phyloP scores from a whole-genome alignment of 2,113 vertebrate species.

The Colossoma macropomum region DNA sequence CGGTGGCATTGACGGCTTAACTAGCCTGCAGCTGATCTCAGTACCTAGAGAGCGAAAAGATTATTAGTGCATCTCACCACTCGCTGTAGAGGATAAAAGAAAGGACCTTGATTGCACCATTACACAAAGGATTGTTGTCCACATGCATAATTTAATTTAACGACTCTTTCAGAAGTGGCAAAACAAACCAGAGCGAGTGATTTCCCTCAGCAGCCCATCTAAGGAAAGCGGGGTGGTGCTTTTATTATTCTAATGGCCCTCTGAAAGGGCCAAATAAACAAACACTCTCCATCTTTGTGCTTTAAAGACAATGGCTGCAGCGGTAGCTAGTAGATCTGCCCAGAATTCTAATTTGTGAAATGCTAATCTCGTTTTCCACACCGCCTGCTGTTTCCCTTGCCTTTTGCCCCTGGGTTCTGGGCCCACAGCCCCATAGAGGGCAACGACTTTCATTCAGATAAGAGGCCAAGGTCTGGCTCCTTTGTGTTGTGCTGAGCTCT shows the following conservation, averaged over 20 bases:
- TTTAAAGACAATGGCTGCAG: slow-evolving; percentile 62
- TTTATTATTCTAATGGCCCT: slow-evolving; percentile 77
- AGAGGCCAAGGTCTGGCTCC: slow-evolving; percentile 58
- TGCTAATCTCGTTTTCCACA: slow-evolving; percentile 74
- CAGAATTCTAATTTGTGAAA: slow-evolving; percentile 74
- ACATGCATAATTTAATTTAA: slow-evolving; percentile 61
- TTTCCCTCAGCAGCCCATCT: slow-evolving; percentile 48
- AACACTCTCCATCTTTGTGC: slow-evolving; percentile 73
- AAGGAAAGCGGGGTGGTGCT: slow-evolving; percentile 50
- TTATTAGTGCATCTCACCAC: not conserved
- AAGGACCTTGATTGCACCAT: slow-evolving; percentile 1
- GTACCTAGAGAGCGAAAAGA: not conserved
- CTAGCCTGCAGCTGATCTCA: slow-evolving; percentile 1
- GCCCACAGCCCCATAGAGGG: slow-evolving; percentile 57
- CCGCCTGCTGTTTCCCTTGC: slow-evolving; percentile 56
- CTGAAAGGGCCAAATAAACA: slow-evolving; percentile 74
- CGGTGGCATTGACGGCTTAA: not conserved
- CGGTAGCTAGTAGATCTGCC: slow-evolving; percentile 41
- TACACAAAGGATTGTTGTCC: slow-evolving; percentile 26
- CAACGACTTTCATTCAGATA: slow-evolving; percentile 69
- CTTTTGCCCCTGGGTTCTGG: slow-evolving; percentile 64
- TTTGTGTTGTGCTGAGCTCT: slow-evolving; percentile 46
- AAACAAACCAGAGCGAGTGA: slow-evolving; percentile 49
- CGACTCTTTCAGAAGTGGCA: slow-evolving; percentile 56
- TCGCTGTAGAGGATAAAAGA: not conserved